These are phyloP conservation scores for Zaprionus camerounensis DNA, from an alignment of 1,140 invertebrate genomes.

Conservation along the genomic window DNA sequence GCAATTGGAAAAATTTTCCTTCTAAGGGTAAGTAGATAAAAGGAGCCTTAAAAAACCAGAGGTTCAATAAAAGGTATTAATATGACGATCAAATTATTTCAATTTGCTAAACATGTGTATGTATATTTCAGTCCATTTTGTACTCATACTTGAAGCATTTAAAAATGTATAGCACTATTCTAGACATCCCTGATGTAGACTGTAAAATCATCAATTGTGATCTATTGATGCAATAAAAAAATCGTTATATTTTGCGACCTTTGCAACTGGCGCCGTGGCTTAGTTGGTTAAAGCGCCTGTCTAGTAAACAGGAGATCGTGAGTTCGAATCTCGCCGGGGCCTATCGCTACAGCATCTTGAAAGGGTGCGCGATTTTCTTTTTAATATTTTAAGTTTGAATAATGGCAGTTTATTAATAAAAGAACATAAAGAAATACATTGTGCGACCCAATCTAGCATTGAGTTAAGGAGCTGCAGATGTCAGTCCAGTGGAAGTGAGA, in stretches of 20 bases:
- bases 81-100: background rate
- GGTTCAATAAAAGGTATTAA: background rate
- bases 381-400: conserved; percentile 1
- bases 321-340: conserved; percentile 87
- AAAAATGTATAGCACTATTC: too few relatives aligned
- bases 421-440: background rate
- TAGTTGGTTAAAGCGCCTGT: conserved; percentile 88
- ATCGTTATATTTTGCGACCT: background rate
- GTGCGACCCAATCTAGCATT: background rate
- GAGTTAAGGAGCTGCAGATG: background rate
- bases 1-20: background rate
- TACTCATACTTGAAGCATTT: too few relatives aligned
- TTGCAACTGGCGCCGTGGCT: conserved; percentile 85
- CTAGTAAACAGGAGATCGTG: conserved; percentile 88
- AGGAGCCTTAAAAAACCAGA: background rate
- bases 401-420: background rate
- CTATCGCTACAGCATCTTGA: conserved; percentile 40
- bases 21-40: background rate
- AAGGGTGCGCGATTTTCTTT: background rate
- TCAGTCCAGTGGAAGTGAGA: background rate
- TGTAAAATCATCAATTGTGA: background rate
- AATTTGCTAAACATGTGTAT: background rate
- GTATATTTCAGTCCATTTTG: too few relatives aligned
- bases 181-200: too few relatives aligned
- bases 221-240: conserved; percentile 4